Evolutionary conservation across 2,888 invertebrate species (phyloP).

Genomic region (Mechanitis mazaeus): DNA sequence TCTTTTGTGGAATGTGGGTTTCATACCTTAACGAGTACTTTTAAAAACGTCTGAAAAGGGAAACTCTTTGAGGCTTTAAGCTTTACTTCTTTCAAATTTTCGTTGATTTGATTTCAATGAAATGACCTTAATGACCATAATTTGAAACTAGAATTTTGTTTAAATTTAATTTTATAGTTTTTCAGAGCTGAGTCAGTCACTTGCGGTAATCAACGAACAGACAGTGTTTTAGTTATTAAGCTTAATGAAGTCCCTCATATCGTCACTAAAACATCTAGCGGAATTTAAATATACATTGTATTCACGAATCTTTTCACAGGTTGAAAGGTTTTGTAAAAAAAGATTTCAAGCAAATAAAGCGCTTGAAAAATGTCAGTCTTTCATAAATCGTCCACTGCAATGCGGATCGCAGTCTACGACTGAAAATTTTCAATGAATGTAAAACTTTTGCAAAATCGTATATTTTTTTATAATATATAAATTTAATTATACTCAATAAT

Average conservation of each 20-base stretch:
- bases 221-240: neutral
- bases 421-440: neutral
- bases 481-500: too few relatives aligned
- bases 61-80: constrained; percentile 50
- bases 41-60: constrained; percentile 67
- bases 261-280: too few relatives aligned
- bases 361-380: constrained; percentile 5
- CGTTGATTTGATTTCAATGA: constrained; percentile 33
- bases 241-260: neutral
- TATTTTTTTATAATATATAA: too few relatives aligned
- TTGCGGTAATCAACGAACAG: neutral
- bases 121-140: constrained; percentile 2
- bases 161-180: neutral
- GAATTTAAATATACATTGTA: too few relatives aligned
- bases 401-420: neutral
- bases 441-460: neutral
- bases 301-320: too few relatives aligned
- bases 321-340: too few relatives aligned
- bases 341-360: neutral
- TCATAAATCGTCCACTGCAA: constrained; percentile 3
- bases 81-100: constrained; percentile 32
- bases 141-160: neutral
- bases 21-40: constrained; percentile 68
- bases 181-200: neutral
- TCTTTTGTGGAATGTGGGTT: constrained; percentile 73